These are phyloP conservation scores for Trichonephila clavata DNA, from an alignment of 1,140 invertebrate species.

Conservation along the genomic window DNA sequence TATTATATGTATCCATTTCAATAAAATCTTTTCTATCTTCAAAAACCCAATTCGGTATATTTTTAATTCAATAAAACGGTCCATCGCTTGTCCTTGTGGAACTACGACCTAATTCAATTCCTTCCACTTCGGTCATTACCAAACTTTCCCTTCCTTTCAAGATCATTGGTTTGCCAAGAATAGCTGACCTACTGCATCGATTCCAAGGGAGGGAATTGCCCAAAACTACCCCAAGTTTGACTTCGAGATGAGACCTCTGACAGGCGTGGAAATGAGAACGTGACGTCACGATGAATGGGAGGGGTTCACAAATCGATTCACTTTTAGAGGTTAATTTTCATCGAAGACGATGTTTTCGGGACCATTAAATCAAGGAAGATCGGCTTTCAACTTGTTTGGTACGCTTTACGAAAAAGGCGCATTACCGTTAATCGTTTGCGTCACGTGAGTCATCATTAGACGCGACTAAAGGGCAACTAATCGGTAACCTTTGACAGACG, in stretches of 20 bases:
- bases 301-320: constrained; percentile 32
- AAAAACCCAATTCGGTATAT: neutral
- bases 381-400: constrained; percentile 37
- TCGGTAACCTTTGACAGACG: neutral
- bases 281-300: constrained; percentile 28
- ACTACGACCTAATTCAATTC: constrained; percentile 29
- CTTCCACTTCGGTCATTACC: neutral
- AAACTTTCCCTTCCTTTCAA: constrained; percentile 22
- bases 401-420: constrained; percentile 4
- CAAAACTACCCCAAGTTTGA: neutral
- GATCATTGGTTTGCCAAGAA: constrained; percentile 36
- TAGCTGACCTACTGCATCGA: constrained; percentile 36
- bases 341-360: constrained; percentile 33
- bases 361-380: constrained; percentile 41
- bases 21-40: neutral
- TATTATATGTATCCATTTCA: neutral
- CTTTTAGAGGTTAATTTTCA: constrained; percentile 41
- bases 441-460: constrained; percentile 25
- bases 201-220: neutral
- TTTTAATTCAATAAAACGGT: neutral
- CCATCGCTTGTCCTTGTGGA: neutral
- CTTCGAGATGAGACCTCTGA: constrained; percentile 7
- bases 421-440: constrained; percentile 19
- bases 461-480: neutral
- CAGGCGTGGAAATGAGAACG: constrained; percentile 33